Evolutionary conservation across 2,797 vertebrate genomes (phyloP).

Genomic region (Sebastes oblongus): DNA sequence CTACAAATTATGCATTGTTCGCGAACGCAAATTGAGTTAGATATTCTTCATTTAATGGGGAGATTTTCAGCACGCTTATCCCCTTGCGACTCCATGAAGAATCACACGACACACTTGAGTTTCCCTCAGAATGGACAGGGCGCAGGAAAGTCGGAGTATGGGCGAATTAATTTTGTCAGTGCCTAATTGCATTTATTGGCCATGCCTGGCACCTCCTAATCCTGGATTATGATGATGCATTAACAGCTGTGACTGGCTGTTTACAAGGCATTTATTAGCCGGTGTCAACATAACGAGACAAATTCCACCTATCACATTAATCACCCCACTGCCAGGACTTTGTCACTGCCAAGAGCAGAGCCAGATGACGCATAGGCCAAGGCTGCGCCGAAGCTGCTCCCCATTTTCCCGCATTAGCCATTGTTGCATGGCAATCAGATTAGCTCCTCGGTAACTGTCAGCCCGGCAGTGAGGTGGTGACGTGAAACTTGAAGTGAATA

Average conservation of each 20-base stretch:
- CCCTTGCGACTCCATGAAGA: conserved; percentile 32
- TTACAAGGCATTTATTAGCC: conserved; percentile 87
- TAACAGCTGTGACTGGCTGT: conserved; percentile 85
- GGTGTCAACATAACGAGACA: conserved; percentile 83
- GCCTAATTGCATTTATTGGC: conserved; percentile 87
- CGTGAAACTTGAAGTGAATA: conserved; percentile 46
- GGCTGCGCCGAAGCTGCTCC: conserved; percentile 34
- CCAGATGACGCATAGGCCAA: conserved; percentile 59
- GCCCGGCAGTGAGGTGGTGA: conserved; percentile 36
- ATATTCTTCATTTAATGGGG: conserved; percentile 46
- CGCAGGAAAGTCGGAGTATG: conserved; percentile 63
- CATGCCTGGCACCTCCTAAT: conserved; percentile 84
- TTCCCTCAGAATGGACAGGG: conserved; percentile 59
- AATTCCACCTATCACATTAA: conserved; percentile 86
- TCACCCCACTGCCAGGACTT: conserved; percentile 77
- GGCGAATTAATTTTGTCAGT: conserved; percentile 80
- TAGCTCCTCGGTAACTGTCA: conserved; percentile 60
- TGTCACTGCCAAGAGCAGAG: conserved; percentile 67
- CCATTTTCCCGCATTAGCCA: conserved; percentile 60
- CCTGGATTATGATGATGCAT: conserved; percentile 88
- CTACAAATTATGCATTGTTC: conserved; percentile 26
- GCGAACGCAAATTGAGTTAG: conserved; percentile 46
- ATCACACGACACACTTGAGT: conserved; percentile 41
- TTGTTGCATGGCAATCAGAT: conserved; percentile 64
- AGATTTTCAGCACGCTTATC: conserved; percentile 38